Base-by-base conservation (phyloP, 2,888 invertebrate genomes). In the Oscheius myriophilus region DNA sequence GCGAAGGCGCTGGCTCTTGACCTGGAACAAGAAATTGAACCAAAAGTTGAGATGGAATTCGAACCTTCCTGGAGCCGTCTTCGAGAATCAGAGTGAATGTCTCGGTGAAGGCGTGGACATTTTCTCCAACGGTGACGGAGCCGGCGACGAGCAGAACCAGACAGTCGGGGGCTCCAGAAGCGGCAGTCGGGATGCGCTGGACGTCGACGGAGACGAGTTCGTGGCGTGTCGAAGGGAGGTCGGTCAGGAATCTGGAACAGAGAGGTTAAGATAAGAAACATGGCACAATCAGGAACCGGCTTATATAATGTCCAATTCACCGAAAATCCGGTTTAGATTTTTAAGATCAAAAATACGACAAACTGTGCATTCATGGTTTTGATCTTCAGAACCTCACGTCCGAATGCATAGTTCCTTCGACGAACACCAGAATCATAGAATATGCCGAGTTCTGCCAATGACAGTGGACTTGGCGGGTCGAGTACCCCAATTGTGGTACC, bases 171-270 rank as follows among this genome's bases (percentile, higher is more conserved):
- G 16, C 41, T 46, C 63, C 62, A 21, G 67, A 41, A 12, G 39
- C 51, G 59, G 53, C 71, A 3, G 69, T 70, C 12, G 75, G 72
- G 49, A 79, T 68, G 42, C 71, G 43, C 85, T 96, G 96, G 0
- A 94, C 92, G 87, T 96, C 96, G 62, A 95, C 88, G 0, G 93
- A 92, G 73, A 90, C 90, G 57, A 95, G 85, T 2, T 89, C 89
- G 86, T 95, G 94, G 78, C 92, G 92, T 23, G 93, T 92, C 0
- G 91, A 88, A 1, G 96, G 95, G 67, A 96, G 88, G 76, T 92
- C 92, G 86, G 92, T 91, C 75, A 93, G 91, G 86, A 94, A 95
- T 84, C 93, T 80, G 61, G 39, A 73, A 62, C 14, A 43, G 61
- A 43, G n/a, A 52, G 45, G n/a, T n/a, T n/a, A n/a, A n/a, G n/a